Conservation (phyloP, 2,888 invertebrate genomes). For the Epinotia nisella region DNA sequence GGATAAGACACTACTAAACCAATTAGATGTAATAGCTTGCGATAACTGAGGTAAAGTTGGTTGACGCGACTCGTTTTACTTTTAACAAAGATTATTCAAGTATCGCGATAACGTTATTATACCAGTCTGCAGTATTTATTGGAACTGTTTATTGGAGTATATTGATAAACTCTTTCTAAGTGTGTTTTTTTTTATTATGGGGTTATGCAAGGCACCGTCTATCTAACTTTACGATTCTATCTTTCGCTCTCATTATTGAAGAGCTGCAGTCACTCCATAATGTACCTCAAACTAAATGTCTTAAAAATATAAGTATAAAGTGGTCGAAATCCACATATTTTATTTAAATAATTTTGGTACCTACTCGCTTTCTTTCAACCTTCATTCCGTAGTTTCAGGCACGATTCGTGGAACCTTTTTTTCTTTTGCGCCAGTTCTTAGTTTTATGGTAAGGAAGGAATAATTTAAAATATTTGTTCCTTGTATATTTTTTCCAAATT, state of each 20-base stretch:
- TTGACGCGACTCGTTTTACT: slow-evolving; percentile 31
- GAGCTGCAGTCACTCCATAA: neutral
- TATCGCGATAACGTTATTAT: neutral
- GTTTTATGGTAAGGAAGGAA: neutral
- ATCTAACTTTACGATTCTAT: too few species aligned
- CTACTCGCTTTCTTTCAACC: too few species aligned
- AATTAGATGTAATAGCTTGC: slow-evolving; percentile 22
- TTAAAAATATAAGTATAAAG: neutral
- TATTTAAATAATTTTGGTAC: too few species aligned
- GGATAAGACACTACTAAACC: slow-evolving; percentile 49
- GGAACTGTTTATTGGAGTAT: neutral
- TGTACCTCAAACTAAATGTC: too few species aligned
- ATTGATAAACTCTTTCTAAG: neutral
- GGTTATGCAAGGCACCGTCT: too few species aligned
- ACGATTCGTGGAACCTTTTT: neutral
- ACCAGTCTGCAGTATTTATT: neutral
- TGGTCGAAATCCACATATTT: too few species aligned
- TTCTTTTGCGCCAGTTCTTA: neutral
- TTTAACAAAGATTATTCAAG: too few species aligned
- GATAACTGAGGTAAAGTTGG: slow-evolving; percentile 13
- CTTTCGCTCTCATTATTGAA: neutral
- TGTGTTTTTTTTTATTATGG: neutral
- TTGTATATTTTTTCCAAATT: neutral
- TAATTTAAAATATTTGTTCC: neutral
- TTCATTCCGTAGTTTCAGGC: too few species aligned